Evolutionary conservation across 2,888 invertebrate species (phyloP), one percentile per base, ranked within the genome.

Genomic region (Pristionchus entomophagus): DNA sequence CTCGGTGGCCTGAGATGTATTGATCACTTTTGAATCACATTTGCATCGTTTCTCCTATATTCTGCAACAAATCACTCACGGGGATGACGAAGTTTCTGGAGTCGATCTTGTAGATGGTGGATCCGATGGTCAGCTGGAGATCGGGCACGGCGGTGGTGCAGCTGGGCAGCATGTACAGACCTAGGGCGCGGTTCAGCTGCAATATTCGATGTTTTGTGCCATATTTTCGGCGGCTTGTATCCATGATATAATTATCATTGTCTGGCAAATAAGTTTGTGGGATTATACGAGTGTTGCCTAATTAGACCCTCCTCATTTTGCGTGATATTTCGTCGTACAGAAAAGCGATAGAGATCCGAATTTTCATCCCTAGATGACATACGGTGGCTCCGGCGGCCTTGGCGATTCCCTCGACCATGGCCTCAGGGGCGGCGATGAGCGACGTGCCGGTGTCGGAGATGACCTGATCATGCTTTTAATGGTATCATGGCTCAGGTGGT

Each of bases 361-460:
- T 45, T 45, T 45, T 14, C 45, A 45, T 10, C 49, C 10, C 14
- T 17, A n/a, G 56, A 22, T 56, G 19, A n/a, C 56, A n/a, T 8
- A 82, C 82, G 51, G 19, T 45, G 19, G 38, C 84, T 84, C 84
- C 84, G 32, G 62, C 62, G 12, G 65, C 84, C 0, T 26, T 69
- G 10, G 65, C 84, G 65, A 84, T 84, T 29, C 26, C 14, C 45
- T 84, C 65, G 35, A 38, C 49, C 65, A 84, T 84, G 84, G 35
- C 84, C 65, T 51, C 22, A 32, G 84, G 84, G 8, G 65, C 84
- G 35, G 65, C 65, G 84, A 84, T 22, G 51, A 84, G 84, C 4
- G 84, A 84, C 35, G 84, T 84, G 41, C 84, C 84, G 49, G 84
- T 84, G 69, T 84, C 84, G 32, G 84, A 84, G 84, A 84, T 84